Conservation (phyloP, 2,113 vertebrate genomes). For the Cinclus cinclus region DNA sequence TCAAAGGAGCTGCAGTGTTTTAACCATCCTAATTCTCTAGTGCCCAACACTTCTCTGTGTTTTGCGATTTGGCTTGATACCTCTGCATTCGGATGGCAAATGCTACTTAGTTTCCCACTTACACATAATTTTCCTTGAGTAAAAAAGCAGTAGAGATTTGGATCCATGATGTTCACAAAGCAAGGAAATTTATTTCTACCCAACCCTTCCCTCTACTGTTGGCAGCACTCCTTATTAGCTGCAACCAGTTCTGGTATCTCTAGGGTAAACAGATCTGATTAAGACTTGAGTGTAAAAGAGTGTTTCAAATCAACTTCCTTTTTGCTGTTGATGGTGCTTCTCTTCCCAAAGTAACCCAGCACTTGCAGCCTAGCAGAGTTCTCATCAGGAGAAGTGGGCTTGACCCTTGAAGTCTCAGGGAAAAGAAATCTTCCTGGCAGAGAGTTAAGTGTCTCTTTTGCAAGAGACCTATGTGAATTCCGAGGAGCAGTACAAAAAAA, state of each 20-base stretch:
- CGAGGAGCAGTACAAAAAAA: neutral
- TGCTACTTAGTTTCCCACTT: neutral
- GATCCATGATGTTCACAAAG: neutral
- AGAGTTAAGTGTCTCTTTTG: neutral
- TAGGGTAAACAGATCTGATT: neutral
- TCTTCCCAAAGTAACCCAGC: neutral
- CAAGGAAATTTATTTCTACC: neutral
- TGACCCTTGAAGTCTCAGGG: neutral
- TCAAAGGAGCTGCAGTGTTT: neutral
- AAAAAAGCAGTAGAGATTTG: neutral
- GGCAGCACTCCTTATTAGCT: neutral
- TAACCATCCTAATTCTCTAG: neutral
- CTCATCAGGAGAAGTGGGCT: neutral
- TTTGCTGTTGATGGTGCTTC: neutral
- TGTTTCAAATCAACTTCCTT: neutral
- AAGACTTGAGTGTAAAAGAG: neutral
- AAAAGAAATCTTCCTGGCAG: neutral
- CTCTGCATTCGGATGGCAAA: neutral
- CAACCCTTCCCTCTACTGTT: neutral
- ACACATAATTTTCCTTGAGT: neutral
- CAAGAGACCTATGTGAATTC: neutral
- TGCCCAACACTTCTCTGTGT: neutral
- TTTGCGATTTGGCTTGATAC: neutral
- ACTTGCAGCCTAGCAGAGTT: neutral
- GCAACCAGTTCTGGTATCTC: neutral